Evolutionary conservation across 1,140 invertebrate species (phyloP), one percentile per base, ranked within the genome.

Genomic region (Drosophila leontia): DNA sequence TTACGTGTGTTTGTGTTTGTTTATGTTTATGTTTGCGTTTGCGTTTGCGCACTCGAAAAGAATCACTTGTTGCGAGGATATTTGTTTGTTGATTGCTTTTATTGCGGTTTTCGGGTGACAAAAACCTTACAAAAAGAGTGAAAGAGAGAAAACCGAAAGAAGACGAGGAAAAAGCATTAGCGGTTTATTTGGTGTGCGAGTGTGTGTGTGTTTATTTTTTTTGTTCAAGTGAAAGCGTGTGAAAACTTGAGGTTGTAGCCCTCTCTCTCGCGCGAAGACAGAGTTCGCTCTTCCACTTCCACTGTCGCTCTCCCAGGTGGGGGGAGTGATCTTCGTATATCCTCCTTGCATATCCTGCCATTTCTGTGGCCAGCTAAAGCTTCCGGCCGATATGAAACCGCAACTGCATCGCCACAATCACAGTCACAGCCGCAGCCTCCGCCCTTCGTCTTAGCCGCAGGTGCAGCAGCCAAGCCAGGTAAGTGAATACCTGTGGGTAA

Each of bases 161-260:
- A 51, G 45, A 42, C 23, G 34, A 15, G 7, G 37, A 37, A 67
- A 70, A 48, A 59, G 34, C 47, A 71, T 48, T 32, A n/a, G 29
- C 35, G 37, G 19, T n/a, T 37, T 53, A 57, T 59, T 74, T 64
- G 78, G 67, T 77, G 67, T 51, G 63, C 35, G 35, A 19, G 19
- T 41, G 56, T 74, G n/a, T 74, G n/a, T 53, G 42, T 50, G 41
- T 82, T 48, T 48, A 48, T 63, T 68, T 71, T 79, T 81, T 57
- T 62, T 76, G 67, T 88, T 51, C 60, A 70, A 88, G 84, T 87
- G 84, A 87, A 87, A 87, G 84, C 85, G 84, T 90, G 84, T 88
- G 83, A 88, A 87, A 88, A 48, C 32, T 32, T 53, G 39, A 80
- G 51, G 60, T 34, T 39, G 58, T 53, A 77, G 56, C 39, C 60